Base-by-base conservation (phyloP, 2,888 invertebrate genomes). In the Drosophila paracracens region DNA sequence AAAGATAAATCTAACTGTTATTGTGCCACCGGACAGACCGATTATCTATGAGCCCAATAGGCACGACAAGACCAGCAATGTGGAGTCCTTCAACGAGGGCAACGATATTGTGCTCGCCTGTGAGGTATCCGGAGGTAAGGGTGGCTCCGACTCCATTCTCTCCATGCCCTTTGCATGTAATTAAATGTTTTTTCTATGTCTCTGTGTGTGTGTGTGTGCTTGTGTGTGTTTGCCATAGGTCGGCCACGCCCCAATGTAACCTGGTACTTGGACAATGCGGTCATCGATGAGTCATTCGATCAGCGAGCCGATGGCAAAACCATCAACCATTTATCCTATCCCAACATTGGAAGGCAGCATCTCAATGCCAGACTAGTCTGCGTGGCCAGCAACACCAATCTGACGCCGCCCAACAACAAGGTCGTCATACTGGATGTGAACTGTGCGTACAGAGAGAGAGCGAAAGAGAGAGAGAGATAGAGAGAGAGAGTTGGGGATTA, bases 21-120 rank as follows among this genome's bases (percentile, higher is more conserved):
- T 96, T 79, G 97, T 97, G 88, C 97, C 97, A 89, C 97, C 97
- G 57, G 96, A 96, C 89, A 95, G 95, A 91, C 97, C 97, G 62
- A 95, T 96, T 88, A 97, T 97, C 93, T 96, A 95, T 92, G 97
- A 97, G 91, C 96, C 96, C 54, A 96, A 96, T 89, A 94, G 96
- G 89, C 95, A 96, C 92, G 97, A 97, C 91, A 94, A 95, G 90
- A 95, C 96, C 81, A 95, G 95, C 92, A 94, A 96, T 81, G 95
- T 97, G 82, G 96, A 97, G 92, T 96, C 96, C 31, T 97, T 97
- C 94, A 97, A 97, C 92, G 97, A 98, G 94, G 97, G 97, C 40
- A 95, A 96, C 74, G 96, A 97, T 91, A 96, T 98, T 59, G 95
- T 96, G 88, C 95, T 98, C 79, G 95, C 96, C 90, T 97, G 97